Conservation (phyloP, 2,797 vertebrate genomes). For the Oryzias sinensis region DNA sequence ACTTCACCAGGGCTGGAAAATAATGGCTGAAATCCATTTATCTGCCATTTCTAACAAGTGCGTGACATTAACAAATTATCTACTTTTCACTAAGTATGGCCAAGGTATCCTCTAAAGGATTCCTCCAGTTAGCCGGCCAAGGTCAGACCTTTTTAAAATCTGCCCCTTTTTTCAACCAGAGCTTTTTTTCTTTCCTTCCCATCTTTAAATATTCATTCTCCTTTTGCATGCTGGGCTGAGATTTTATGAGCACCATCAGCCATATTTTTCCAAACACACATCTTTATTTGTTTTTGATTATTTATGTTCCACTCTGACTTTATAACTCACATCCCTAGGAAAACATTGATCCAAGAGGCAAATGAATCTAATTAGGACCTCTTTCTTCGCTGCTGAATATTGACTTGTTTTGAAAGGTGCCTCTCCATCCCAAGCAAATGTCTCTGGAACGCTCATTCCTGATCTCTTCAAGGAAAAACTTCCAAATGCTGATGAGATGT, state of each 20-base stretch:
- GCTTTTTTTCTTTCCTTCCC: constrained; percentile 73
- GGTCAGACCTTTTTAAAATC: constrained; percentile 82
- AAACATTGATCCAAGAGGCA: constrained; percentile 82
- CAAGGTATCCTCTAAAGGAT: constrained; percentile 83
- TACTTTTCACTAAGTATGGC: constrained; percentile 86
- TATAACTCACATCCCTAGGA: constrained; percentile 81
- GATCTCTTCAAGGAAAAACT: constrained; percentile 74
- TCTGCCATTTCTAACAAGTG: constrained; percentile 88
- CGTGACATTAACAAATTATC: constrained; percentile 87
- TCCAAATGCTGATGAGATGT: constrained; percentile 74
- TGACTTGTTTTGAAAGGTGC: constrained; percentile 83
- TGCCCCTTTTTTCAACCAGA: constrained; percentile 49
- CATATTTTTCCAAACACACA: constrained; percentile 80
- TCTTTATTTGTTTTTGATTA: constrained; percentile 85
- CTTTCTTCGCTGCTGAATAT: constrained; percentile 79
- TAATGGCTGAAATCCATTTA: constrained; percentile 89
- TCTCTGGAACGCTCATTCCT: constrained; percentile 73
- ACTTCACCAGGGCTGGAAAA: constrained; percentile 86
- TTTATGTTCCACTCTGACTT: constrained; percentile 81
- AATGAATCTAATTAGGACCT: constrained; percentile 84
- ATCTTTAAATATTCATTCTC: constrained; percentile 86
- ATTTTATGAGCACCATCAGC: constrained; percentile 80
- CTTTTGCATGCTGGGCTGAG: constrained; percentile 67
- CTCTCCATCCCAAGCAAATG: constrained; percentile 77
- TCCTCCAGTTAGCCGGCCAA: constrained; percentile 75